phyloP scores from a whole-genome alignment of 2,888 invertebrate species.

The Agrotis puta region DNA sequence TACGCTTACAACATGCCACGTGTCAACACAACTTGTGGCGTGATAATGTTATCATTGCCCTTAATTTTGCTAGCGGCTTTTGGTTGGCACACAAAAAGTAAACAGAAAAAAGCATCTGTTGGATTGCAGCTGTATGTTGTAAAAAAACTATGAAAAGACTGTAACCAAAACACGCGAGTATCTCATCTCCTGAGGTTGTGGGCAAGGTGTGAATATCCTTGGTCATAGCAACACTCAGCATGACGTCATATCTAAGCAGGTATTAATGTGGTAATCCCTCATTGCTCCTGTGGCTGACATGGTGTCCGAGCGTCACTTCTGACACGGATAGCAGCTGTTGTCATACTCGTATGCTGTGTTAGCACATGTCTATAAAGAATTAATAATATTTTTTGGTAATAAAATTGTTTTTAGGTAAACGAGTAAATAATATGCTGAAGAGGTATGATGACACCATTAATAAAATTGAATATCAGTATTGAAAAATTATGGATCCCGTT shows the following conservation, averaged over 20 bases:
- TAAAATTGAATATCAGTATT: too few species aligned
- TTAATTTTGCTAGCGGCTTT: too few species aligned
- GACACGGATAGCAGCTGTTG: slow-evolving; percentile 17
- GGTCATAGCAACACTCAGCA: background rate
- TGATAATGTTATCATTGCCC: background rate
- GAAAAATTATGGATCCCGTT: too few species aligned
- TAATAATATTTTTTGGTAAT: background rate
- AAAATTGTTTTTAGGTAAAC: background rate
- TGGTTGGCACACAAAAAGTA: too few species aligned
- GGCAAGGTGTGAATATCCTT: background rate
- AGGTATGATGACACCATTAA: too few species aligned
- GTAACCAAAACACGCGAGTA: background rate
- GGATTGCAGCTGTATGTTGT: too few species aligned
- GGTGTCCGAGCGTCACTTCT: slow-evolving; percentile 5
- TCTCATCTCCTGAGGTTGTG: background rate
- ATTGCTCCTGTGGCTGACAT: slow-evolving; percentile 14
- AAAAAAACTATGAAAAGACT: too few species aligned
- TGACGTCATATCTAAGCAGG: slow-evolving; percentile 13
- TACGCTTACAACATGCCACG: background rate
- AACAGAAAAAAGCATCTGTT: too few species aligned
- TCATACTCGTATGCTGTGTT: background rate
- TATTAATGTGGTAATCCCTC: slow-evolving; percentile 36
- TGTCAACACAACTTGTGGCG: background rate
- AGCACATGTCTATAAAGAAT: background rate
- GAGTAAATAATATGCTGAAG: too few species aligned